These are phyloP conservation scores for Lycophotia porphyrea DNA, from an alignment of 2,888 invertebrate species.

Conservation along the genomic window DNA sequence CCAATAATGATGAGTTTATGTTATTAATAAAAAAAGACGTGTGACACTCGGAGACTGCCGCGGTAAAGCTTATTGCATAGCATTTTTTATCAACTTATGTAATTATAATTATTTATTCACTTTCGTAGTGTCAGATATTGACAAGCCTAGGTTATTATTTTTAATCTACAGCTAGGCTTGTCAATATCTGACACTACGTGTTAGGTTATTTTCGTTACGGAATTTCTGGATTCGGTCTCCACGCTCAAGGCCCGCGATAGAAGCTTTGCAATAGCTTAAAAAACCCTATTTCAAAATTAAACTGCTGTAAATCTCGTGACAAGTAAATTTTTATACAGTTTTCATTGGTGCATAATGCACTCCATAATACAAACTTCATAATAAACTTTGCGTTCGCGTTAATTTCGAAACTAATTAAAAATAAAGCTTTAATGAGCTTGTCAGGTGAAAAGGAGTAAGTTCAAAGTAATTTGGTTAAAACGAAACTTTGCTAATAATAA, in stretches of 20 bases:
- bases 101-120: too few species aligned
- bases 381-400: constrained; percentile 26
- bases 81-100: too few species aligned
- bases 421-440: constrained; percentile 34
- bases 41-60: too few species aligned
- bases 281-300: constrained; percentile 20
- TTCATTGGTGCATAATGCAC: constrained; percentile 28
- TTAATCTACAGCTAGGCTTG: too few species aligned
- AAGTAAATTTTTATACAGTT: constrained; percentile 1
- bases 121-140: too few species aligned
- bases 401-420: constrained; percentile 30
- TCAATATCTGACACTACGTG: too few species aligned
- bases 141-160: too few species aligned
- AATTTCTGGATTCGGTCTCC: too few species aligned
- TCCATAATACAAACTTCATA: constrained; percentile 1
- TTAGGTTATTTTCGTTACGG: too few species aligned
- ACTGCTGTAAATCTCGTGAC: not conserved
- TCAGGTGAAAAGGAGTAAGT: constrained; percentile 38
- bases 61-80: too few species aligned
- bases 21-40: not conserved
- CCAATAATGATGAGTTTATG: not conserved
- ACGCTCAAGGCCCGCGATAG: too few species aligned
- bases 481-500: constrained; percentile 51
- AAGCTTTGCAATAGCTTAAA: too few species aligned
- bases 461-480: constrained; percentile 48